These are phyloP conservation scores for Muscicapa adusta DNA, from an alignment of 2,113 vertebrate genomes.

Conservation along the genomic window DNA sequence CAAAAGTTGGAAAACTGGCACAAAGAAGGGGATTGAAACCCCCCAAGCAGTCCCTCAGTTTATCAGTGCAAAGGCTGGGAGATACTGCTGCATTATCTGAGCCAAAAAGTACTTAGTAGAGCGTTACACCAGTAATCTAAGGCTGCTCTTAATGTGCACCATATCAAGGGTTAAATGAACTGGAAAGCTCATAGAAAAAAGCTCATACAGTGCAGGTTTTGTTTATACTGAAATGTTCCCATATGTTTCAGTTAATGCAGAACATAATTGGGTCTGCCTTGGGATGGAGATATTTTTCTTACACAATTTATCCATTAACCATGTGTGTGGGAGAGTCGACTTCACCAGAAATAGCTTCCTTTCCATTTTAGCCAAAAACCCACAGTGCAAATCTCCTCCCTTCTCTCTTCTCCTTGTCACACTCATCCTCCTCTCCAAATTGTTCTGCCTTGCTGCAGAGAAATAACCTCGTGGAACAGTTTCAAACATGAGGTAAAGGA, in stretches of 20 bases:
- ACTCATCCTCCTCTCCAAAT: background rate
- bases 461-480: background rate
- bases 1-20: background rate
- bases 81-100: background rate
- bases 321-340: background rate
- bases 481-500: conserved; percentile 25
- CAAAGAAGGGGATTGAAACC: background rate
- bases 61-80: background rate
- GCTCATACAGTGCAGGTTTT: conserved; percentile 49
- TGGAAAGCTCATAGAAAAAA: conserved; percentile 35
- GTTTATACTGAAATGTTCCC: conserved; percentile 59
- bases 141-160: background rate
- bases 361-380: background rate
- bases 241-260: conserved; percentile 55
- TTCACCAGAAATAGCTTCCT: conserved; percentile 13
- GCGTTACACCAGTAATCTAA: background rate
- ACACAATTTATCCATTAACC: conserved; percentile 36
- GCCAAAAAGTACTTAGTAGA: background rate
- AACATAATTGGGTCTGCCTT: conserved; percentile 52
- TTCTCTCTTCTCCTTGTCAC: background rate
- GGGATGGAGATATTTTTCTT: conserved; percentile 39
- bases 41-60: background rate
- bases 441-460: background rate
- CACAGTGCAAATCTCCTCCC: background rate
- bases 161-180: conserved; percentile 57